Evolutionary conservation across 1,140 invertebrate species (phyloP).

Genomic region (Apis florea): DNA sequence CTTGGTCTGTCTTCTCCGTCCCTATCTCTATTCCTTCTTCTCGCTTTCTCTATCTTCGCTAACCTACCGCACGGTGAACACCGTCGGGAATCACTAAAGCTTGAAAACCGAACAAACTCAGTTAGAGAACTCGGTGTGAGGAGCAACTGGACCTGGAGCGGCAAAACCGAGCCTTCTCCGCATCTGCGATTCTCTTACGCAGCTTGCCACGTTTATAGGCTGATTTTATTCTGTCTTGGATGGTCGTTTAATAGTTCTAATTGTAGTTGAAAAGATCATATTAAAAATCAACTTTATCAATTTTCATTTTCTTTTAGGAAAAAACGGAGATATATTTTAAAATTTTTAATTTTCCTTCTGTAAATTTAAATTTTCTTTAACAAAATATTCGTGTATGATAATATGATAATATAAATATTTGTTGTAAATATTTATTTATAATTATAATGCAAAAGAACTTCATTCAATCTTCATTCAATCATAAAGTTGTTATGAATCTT

Average conservation of each 20-base stretch:
- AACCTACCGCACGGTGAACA: conserved; percentile 63
- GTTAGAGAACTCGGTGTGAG: conserved; percentile 70
- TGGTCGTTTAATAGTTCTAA: background rate
- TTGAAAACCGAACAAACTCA: conserved; percentile 78
- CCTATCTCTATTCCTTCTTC: conserved; percentile 13
- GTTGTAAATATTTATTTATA: background rate
- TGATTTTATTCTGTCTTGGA: too few relatives aligned
- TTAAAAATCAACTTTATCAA: too few relatives aligned
- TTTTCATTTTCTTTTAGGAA: too few relatives aligned
- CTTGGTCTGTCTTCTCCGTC: conserved; percentile 20
- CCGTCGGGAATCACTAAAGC: conserved; percentile 73
- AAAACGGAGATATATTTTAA: too few relatives aligned
- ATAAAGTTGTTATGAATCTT: too few relatives aligned
- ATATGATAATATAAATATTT: background rate
- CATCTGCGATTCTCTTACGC: conserved; percentile 17
- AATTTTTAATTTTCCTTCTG: too few relatives aligned
- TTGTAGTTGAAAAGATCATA: too few relatives aligned
- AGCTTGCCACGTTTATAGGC: background rate
- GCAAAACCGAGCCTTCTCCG: conserved; percentile 26
- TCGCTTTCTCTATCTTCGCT: conserved; percentile 6
- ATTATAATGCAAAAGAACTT: too few relatives aligned
- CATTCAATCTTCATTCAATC: too few relatives aligned
- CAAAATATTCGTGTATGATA: too few relatives aligned
- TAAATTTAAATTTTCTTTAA: too few relatives aligned
- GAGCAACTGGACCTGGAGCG: conserved; percentile 31